Conservation (phyloP, 2,888 invertebrate genomes). For the Pomacea canaliculata region DNA sequence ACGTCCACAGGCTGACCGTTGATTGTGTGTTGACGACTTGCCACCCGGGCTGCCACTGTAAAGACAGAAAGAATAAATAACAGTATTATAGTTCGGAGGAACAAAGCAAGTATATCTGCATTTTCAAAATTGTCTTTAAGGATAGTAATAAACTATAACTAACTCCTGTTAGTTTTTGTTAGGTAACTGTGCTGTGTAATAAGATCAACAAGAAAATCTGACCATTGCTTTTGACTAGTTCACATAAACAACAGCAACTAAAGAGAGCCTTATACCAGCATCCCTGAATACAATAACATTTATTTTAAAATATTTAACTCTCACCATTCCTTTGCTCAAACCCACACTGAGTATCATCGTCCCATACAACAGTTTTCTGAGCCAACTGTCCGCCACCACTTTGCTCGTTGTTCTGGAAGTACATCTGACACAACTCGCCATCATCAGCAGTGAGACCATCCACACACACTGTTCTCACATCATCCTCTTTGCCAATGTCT, state of each 20-base stretch:
- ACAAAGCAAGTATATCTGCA: no score
- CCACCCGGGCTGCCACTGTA: conserved; percentile 15
- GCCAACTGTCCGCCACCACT: not conserved
- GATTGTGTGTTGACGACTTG: not conserved
- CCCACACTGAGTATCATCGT: not conserved
- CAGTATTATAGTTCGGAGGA: no score
- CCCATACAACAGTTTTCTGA: not conserved
- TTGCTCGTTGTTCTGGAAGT: not conserved
- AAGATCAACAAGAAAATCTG: no score
- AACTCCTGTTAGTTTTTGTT: no score
- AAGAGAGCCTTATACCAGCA: no score
- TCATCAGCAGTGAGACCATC: not conserved
- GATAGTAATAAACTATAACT: no score
- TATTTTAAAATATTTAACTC: not conserved
- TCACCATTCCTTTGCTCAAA: not conserved
- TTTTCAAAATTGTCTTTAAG: no score
- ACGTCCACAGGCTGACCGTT: not conserved
- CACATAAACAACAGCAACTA: no score
- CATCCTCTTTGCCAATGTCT: no score
- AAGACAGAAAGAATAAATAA: no score
- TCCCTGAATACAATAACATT: not conserved
- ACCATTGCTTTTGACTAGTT: no score
- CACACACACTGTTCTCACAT: not conserved
- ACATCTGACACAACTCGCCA: not conserved
- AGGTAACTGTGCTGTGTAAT: no score